Conservation (phyloP, 2,888 invertebrate genomes). For the Ophion slaviceki region DNA sequence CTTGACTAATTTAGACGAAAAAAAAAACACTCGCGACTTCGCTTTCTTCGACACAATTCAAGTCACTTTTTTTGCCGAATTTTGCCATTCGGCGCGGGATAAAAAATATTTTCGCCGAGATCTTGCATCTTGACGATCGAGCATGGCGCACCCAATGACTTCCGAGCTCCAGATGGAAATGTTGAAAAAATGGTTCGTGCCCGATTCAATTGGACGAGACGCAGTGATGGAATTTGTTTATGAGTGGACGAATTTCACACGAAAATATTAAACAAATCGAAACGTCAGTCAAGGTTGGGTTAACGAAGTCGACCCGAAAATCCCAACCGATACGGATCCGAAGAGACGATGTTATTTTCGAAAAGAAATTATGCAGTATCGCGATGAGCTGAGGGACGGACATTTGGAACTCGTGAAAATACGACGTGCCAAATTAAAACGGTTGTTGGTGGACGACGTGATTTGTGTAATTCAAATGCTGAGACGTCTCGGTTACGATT, state of each 20-base stretch:
- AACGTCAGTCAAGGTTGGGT: slow-evolving; percentile 54
- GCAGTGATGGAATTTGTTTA: background rate
- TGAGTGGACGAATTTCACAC: background rate
- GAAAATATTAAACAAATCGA: background rate
- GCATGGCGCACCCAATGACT: slow-evolving; percentile 40
- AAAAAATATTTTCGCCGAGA: background rate
- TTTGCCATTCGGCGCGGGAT: background rate
- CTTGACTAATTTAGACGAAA: background rate
- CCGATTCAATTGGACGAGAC: background rate
- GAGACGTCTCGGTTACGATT: slow-evolving; percentile 72
- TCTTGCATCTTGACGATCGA: background rate
- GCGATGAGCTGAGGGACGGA: slow-evolving; percentile 62
- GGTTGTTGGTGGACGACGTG: slow-evolving; percentile 64
- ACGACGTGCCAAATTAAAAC: slow-evolving; percentile 68
- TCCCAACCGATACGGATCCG: slow-evolving; percentile 40
- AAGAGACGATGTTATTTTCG: slow-evolving; percentile 50
- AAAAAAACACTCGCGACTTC: background rate
- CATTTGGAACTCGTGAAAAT: slow-evolving; percentile 61
- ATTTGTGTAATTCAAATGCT: slow-evolving; percentile 68
- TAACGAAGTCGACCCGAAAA: slow-evolving; percentile 37
- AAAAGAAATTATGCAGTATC: slow-evolving; percentile 60
- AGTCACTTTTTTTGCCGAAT: background rate
- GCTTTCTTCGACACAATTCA: background rate
- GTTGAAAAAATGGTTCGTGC: slow-evolving; percentile 50
- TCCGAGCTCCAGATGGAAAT: slow-evolving; percentile 44